Percentiles rank a stretch among this genome's conserved stretches.
Evolutionary conservation across 30 jellyfish, hydroid and myxozoan species (phyloP).

Genomic region (Clytia hemisphaerica): DNA sequence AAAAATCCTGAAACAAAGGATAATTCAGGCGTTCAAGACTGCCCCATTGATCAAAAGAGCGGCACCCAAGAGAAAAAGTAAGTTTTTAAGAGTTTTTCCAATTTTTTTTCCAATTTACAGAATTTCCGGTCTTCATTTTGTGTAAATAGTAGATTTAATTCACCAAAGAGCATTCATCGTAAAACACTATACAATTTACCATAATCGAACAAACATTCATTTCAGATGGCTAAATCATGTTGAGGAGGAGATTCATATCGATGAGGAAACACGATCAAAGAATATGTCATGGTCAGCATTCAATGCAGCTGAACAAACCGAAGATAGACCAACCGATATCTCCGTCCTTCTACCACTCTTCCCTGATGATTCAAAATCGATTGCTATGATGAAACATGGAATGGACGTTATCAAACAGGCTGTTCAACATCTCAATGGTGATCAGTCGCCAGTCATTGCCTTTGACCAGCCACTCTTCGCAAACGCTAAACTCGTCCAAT

Average conservation of each 20-base stretch:
- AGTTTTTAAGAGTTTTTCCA: too few relatives aligned
- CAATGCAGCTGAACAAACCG: conserved; percentile 20
- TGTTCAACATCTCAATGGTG: conserved; percentile 6
- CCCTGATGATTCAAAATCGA: conserved; percentile 21
- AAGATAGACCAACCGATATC: background rate
- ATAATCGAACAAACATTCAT: too few relatives aligned
- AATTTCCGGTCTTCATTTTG: too few relatives aligned
- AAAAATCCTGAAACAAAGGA: too few relatives aligned
- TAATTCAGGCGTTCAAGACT: too few relatives aligned
- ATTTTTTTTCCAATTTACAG: too few relatives aligned
- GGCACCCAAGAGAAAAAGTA: too few relatives aligned
- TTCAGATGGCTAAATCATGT: conserved; percentile 3
- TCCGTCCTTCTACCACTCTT: conserved; percentile 25
- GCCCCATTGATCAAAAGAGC: too few relatives aligned
- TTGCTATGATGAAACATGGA: conserved; percentile 31
- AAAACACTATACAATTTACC: too few relatives aligned
- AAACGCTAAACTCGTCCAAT: background rate
- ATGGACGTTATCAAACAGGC: conserved; percentile 21
- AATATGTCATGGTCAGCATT: conserved; percentile 40
- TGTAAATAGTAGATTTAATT: too few relatives aligned
- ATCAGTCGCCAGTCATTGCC: background rate
- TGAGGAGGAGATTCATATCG: background rate
- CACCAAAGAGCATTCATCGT: too few relatives aligned
- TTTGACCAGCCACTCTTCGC: background rate
- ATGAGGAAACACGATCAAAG: background rate